phyloP scores from a whole-genome alignment of 2,113 vertebrate species.

The Anseranas semipalmata region DNA sequence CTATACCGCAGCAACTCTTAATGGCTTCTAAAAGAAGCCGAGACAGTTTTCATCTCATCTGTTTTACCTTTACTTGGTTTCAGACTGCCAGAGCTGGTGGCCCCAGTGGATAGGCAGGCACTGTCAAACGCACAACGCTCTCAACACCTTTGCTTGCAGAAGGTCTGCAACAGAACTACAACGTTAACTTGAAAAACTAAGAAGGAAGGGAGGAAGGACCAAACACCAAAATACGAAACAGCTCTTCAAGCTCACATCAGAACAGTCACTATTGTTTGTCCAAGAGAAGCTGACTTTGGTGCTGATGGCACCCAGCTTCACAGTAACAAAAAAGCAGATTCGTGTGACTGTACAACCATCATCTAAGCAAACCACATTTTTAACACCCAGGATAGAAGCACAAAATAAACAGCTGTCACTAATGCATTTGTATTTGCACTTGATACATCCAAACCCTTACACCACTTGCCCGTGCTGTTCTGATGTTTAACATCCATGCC shows the following conservation, averaged over 20 bases:
- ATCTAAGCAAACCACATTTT: not conserved
- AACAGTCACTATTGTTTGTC: not conserved
- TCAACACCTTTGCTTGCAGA: rapidly evolving
- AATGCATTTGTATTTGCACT: not conserved
- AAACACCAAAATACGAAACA: not conserved
- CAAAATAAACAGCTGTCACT: not conserved
- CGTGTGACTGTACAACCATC: not conserved
- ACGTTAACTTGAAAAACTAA: not conserved
- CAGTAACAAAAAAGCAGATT: not conserved
- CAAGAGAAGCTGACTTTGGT: not conserved
- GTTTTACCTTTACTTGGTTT: not conserved
- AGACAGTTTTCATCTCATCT: not conserved
- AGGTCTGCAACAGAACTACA: not conserved
- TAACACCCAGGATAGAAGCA: not conserved
- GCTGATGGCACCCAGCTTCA: rapidly evolving
- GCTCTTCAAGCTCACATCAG: not conserved
- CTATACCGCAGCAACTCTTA: not conserved
- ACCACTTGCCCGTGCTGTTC: not conserved
- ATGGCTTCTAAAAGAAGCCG: not conserved
- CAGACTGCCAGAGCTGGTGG: not conserved
- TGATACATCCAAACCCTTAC: not conserved
- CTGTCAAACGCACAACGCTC: not conserved
- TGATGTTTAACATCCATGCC: not conserved
- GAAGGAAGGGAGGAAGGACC: not conserved
- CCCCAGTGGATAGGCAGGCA: not conserved